A percentile compares a stretch with the other conserved stretches of the same genome.
phyloP scores from a whole-genome alignment of 2,797 vertebrate species.

The Mormyrops boulengeri region DNA sequence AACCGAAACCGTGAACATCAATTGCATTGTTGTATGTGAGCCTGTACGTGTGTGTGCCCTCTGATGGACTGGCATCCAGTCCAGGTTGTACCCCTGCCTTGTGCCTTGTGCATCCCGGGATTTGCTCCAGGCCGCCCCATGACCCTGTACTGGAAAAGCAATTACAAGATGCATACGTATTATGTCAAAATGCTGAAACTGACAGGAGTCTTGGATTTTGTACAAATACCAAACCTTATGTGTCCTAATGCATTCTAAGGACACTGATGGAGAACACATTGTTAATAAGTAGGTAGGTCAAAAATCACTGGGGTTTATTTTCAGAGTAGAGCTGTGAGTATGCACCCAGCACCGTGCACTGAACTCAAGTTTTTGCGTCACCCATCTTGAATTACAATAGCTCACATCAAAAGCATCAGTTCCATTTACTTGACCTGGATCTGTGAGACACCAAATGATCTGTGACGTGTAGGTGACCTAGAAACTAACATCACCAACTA shows the following conservation, averaged over 20 bases:
- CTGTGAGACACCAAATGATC: background rate
- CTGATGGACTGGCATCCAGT: background rate
- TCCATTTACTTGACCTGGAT: slow-evolving; percentile 4
- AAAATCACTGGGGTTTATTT: background rate
- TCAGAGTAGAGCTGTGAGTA: background rate
- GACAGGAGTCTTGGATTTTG: background rate
- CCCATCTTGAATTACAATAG: background rate
- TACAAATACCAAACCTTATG: background rate
- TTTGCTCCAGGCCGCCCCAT: background rate
- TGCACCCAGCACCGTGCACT: background rate
- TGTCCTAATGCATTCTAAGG: background rate
- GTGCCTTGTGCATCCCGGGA: background rate
- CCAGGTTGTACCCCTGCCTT: background rate
- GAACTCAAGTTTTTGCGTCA: background rate
- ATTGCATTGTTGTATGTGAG: background rate
- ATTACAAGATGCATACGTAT: background rate
- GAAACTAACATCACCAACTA: background rate
- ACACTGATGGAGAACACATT: background rate
- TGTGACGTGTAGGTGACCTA: background rate
- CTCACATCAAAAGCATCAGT: background rate
- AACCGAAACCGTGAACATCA: too few relatives aligned
- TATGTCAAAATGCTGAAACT: background rate
- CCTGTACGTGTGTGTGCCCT: background rate
- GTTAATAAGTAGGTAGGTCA: background rate
- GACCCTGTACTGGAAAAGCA: background rate